A percentile compares a stretch with the other conserved stretches of the same genome.
These are phyloP conservation scores for Sparidentex hasta DNA, from an alignment of 2,797 vertebrate genomes.

Conservation along the genomic window DNA sequence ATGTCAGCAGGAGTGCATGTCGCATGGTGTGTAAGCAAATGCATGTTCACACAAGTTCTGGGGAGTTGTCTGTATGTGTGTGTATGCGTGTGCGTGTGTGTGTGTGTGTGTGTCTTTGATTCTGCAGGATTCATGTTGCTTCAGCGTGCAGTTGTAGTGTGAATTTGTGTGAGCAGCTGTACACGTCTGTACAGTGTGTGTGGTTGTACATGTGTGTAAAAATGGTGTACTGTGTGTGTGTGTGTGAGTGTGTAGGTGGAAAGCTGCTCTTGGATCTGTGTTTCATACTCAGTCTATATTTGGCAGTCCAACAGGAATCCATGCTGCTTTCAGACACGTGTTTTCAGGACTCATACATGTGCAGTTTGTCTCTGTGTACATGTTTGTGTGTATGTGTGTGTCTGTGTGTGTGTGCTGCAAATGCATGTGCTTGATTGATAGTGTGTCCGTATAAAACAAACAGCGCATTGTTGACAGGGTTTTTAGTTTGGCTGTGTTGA, in stretches of 20 bases:
- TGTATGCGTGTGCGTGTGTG: conserved; percentile 2
- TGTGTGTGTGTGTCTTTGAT: neutral
- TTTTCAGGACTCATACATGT: conserved; percentile 25
- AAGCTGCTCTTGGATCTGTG: conserved; percentile 31
- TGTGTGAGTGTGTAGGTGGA: neutral
- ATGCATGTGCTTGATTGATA: too few relatives aligned
- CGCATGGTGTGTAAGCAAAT: conserved; percentile 60
- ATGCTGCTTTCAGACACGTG: conserved; percentile 34
- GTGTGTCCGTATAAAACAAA: neutral
- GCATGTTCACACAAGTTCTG: conserved; percentile 31
- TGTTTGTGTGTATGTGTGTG: neutral
- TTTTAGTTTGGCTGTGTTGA: neutral
- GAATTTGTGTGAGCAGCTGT: neutral
- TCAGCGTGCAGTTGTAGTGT: neutral
- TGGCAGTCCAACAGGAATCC: conserved; percentile 26
- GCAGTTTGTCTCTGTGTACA: neutral
- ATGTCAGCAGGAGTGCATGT: conserved; percentile 61
- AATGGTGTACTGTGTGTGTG: neutral
- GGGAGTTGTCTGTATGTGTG: too few relatives aligned
- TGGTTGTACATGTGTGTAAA: neutral
- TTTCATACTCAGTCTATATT: conserved; percentile 38
- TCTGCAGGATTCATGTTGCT: conserved; percentile 20
- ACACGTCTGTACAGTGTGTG: too few relatives aligned
- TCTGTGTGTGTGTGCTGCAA: too few relatives aligned
- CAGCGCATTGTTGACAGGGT: neutral